A percentile compares a stretch with the other conserved stretches of the same genome.
Evolutionary conservation across 2,113 vertebrate species (phyloP).

Genomic region (Silurus asotus): DNA sequence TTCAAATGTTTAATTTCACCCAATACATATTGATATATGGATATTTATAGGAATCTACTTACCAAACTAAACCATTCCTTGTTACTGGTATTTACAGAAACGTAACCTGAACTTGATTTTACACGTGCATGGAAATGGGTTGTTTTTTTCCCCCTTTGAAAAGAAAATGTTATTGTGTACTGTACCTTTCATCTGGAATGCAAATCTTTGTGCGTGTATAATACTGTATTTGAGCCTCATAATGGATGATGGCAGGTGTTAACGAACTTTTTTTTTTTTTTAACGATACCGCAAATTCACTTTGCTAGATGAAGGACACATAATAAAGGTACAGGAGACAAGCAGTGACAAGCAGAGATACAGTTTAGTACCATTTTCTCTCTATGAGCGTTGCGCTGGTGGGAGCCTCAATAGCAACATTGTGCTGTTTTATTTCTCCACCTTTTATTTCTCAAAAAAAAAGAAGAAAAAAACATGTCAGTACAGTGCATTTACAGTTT

Average conservation of each 20-base stretch:
- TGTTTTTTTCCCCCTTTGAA: neutral
- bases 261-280: neutral
- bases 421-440: conserved; percentile 23
- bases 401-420: conserved; percentile 11
- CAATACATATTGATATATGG: neutral
- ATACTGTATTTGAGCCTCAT: neutral
- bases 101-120: neutral
- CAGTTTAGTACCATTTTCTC: neutral
- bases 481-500: neutral
- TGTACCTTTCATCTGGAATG: neutral
- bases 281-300: neutral
- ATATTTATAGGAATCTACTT: no score
- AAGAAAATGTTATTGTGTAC: neutral
- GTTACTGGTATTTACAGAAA: neutral
- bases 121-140: neutral
- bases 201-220: conserved; percentile 11
- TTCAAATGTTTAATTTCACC: neutral
- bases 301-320: neutral
- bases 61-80: neutral
- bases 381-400: neutral
- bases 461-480: neutral
- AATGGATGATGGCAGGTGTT: neutral
- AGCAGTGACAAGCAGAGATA: neutral
- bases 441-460: neutral
- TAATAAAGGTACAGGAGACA: conserved; percentile 14